phyloP scores from a whole-genome alignment of 2,113 vertebrate species.

The Zosterops japonicus region DNA sequence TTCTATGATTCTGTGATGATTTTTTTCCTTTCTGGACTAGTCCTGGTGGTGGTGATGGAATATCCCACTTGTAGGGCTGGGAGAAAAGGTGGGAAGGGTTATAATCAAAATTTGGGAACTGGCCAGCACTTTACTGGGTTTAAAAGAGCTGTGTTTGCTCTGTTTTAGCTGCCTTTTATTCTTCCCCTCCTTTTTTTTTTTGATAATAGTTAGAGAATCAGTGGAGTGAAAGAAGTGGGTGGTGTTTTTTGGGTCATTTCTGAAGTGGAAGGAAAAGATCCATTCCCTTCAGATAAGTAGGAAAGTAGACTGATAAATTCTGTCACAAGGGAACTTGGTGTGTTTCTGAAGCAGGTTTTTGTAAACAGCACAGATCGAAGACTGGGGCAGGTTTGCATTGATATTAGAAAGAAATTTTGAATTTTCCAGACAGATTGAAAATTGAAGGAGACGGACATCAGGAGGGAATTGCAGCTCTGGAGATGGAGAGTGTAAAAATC shows the following conservation, averaged over 20 bases:
- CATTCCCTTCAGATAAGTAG: slow-evolving; percentile 35
- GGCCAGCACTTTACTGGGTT: neutral
- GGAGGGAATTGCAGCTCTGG: slow-evolving; percentile 8
- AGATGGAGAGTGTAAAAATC: neutral
- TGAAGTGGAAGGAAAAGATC: slow-evolving; percentile 39
- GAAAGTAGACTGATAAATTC: slow-evolving; percentile 42
- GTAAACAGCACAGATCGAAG: neutral
- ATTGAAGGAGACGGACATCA: neutral
- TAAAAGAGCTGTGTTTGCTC: neutral
- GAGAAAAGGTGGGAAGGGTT: neutral
- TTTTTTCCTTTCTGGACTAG: neutral
- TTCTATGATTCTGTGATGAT: neutral
- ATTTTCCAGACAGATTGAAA: neutral
- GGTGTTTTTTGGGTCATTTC: neutral
- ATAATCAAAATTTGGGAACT: neutral
- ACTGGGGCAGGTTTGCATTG: neutral
- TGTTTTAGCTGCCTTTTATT: neutral
- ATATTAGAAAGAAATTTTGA: neutral
- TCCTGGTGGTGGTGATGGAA: rapidly evolving
- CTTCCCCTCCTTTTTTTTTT: rapidly evolving
- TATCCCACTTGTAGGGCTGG: rapidly evolving
- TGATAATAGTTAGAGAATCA: neutral
- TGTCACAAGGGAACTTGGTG: neutral
- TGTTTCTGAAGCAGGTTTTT: neutral
- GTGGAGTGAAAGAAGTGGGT: neutral